Conservation (phyloP, 2,888 invertebrate species). For the Tenthredo mesomela region DNA sequence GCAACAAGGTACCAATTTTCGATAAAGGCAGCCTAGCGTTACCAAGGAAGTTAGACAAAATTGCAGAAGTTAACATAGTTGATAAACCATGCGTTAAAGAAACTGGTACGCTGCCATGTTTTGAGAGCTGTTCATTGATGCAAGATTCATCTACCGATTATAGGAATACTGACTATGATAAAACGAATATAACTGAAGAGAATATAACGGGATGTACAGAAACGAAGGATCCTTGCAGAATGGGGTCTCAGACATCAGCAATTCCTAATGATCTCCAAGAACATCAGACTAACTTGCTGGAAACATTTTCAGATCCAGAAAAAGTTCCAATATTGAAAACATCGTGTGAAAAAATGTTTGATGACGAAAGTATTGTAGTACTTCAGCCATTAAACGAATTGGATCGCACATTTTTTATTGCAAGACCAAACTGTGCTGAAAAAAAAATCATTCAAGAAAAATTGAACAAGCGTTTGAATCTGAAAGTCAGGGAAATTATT, state of each 20-base stretch:
- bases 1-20: background rate
- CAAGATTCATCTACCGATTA: background rate
- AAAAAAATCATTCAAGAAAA: slow-evolving; percentile 19
- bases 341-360: background rate
- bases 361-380: slow-evolving; percentile 9
- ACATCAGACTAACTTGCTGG: background rate
- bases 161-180: background rate
- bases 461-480: slow-evolving; percentile 25
- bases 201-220: slow-evolving; percentile 5
- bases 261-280: background rate
- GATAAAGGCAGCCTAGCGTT: background rate
- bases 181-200: background rate
- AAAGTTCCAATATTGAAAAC: background rate
- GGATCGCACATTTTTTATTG: slow-evolving; percentile 30
- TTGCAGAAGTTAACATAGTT: background rate
- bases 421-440: slow-evolving; percentile 9
- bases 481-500: background rate
- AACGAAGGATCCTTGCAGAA: background rate
- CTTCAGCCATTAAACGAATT: slow-evolving; percentile 34
- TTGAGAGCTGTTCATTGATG: background rate
- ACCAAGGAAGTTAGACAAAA: background rate
- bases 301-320: background rate
- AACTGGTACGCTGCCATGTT: background rate
- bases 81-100: background rate
- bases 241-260: background rate